phyloP scores from a whole-genome alignment of 2,797 vertebrate genomes.

The Microctenopoma stevenorrisi region DNA sequence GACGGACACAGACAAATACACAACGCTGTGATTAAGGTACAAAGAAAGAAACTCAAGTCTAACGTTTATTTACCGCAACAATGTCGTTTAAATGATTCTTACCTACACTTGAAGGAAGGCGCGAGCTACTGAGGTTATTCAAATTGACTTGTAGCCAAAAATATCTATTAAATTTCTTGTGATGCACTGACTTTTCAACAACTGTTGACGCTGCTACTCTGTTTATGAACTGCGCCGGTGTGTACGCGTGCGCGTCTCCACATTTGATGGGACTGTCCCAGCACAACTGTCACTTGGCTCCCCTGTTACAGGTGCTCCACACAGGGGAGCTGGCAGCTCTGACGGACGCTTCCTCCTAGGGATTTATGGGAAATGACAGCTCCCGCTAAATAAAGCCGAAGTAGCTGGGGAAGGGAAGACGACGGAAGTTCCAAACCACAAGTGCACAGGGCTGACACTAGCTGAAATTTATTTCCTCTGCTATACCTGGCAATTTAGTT shows the following conservation, averaged over 20 bases:
- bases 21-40: slow-evolving; percentile 15
- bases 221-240: slow-evolving; percentile 17
- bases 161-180: slow-evolving; percentile 14
- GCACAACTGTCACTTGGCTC: slow-evolving; percentile 72
- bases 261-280: slow-evolving; percentile 65
- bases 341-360: slow-evolving; percentile 82
- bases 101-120: slow-evolving; percentile 1
- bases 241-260: slow-evolving; percentile 45
- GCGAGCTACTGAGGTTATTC: slow-evolving; percentile 12
- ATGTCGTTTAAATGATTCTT: slow-evolving; percentile 17
- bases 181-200: slow-evolving; percentile 30
- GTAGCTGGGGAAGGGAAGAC: slow-evolving; percentile 58
- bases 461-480: slow-evolving; percentile 64
- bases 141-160: slow-evolving; percentile 10
- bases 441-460: slow-evolving; percentile 57
- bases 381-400: slow-evolving; percentile 83
- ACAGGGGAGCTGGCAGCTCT: slow-evolving; percentile 83
- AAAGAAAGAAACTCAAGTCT: neutral
- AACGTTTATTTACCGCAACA: slow-evolving; percentile 33
- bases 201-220: slow-evolving; percentile 6
- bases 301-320: slow-evolving; percentile 77
- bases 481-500: slow-evolving; percentile 57
- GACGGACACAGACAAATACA: slow-evolving; percentile 40
- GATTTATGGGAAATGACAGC: slow-evolving; percentile 88
- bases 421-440: slow-evolving; percentile 53